A percentile compares a stretch with the other conserved stretches of the same genome.
Evolutionary conservation across 1,140 invertebrate genomes (phyloP).

Genomic region (Tetragnatha versicolor): DNA sequence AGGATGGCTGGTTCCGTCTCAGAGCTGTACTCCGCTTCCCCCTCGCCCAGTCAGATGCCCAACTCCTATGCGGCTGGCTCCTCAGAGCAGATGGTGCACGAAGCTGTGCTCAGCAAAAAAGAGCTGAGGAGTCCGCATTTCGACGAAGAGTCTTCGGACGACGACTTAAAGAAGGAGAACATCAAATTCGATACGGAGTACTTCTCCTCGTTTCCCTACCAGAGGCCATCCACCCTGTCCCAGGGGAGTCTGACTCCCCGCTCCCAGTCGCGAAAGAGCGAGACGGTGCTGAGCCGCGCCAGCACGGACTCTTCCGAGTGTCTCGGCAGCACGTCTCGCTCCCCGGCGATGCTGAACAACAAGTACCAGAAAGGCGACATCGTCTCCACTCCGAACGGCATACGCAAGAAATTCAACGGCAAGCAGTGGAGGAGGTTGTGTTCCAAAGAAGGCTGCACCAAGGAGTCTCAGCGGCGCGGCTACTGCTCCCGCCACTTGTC

Average conservation of each 20-base stretch:
- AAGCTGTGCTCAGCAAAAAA: slow-evolving; percentile 34
- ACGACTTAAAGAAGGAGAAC: slow-evolving; percentile 85
- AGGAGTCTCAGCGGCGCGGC: slow-evolving; percentile 95
- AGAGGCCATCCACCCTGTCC: slow-evolving; percentile 32
- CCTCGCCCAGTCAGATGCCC: slow-evolving; percentile 51
- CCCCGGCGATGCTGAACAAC: slow-evolving; percentile 82
- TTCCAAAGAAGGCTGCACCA: slow-evolving; percentile 93
- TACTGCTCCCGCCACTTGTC: slow-evolving; percentile 96
- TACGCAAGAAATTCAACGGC: slow-evolving; percentile 98
- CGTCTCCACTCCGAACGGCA: slow-evolving; percentile 93
- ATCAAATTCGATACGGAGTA: slow-evolving; percentile 74
- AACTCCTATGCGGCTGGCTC: slow-evolving; percentile 54
- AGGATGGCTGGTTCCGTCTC: slow-evolving; percentile 58
- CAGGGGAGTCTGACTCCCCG: slow-evolving; percentile 46
- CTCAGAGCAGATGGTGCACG: slow-evolving; percentile 45
- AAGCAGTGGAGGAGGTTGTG: slow-evolving; percentile 98
- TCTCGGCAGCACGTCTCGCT: slow-evolving; percentile 66
- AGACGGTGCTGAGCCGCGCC: slow-evolving; percentile 39
- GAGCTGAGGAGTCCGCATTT: slow-evolving; percentile 63
- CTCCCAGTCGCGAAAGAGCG: slow-evolving; percentile 45
- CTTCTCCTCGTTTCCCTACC: slow-evolving; percentile 36
- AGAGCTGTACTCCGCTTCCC: slow-evolving; percentile 63
- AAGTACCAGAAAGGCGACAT: slow-evolving; percentile 99
- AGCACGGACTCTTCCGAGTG: slow-evolving; percentile 61
- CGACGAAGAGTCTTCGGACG: slow-evolving; percentile 82